Evolutionary conservation across 1,140 invertebrate species (phyloP).

Genomic region (Drosophila bipectinata): DNA sequence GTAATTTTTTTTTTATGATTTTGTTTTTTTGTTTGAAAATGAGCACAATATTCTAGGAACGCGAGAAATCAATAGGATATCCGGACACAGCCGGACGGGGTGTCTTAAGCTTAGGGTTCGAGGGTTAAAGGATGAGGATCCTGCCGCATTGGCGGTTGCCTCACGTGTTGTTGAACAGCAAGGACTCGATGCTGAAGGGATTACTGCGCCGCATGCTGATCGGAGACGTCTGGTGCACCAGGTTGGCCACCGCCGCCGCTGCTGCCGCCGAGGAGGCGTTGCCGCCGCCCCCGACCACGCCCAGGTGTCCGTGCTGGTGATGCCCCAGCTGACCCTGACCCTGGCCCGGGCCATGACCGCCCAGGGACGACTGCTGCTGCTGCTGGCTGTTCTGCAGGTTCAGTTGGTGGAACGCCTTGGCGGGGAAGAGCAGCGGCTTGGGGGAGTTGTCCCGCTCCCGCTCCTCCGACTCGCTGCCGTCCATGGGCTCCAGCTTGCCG

Average conservation of each 20-base stretch:
- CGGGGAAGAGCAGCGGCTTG: conserved; percentile 69
- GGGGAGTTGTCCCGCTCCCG: conserved; percentile 50
- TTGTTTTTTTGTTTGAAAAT: conserved; percentile 4
- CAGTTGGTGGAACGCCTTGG: conserved; percentile 71
- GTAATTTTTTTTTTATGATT: neutral
- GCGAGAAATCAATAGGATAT: conserved; percentile 13
- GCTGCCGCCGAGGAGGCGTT: conserved; percentile 40
- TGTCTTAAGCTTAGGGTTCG: neutral
- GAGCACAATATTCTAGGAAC: conserved; percentile 48
- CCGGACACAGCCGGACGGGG: neutral
- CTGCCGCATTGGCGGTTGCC: conserved; percentile 34
- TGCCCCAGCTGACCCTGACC: conserved; percentile 19
- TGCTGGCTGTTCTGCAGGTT: conserved; percentile 70
- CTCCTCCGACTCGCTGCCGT: conserved; percentile 57
- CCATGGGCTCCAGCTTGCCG: conserved; percentile 33
- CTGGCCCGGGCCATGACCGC: conserved; percentile 6
- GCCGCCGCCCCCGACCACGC: conserved; percentile 2
- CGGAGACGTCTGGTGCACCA: conserved; percentile 84
- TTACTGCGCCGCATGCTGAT: conserved; percentile 87
- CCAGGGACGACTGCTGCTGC: conserved; percentile 30
- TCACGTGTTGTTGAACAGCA: conserved; percentile 90
- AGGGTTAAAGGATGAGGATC: conserved; percentile 1
- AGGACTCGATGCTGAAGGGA: conserved; percentile 93
- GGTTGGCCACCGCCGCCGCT: conserved; percentile 69
- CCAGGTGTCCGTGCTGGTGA: conserved; percentile 25